These are phyloP conservation scores for Lates japonicus DNA, from an alignment of 2,797 vertebrate species.

Conservation along the genomic window DNA sequence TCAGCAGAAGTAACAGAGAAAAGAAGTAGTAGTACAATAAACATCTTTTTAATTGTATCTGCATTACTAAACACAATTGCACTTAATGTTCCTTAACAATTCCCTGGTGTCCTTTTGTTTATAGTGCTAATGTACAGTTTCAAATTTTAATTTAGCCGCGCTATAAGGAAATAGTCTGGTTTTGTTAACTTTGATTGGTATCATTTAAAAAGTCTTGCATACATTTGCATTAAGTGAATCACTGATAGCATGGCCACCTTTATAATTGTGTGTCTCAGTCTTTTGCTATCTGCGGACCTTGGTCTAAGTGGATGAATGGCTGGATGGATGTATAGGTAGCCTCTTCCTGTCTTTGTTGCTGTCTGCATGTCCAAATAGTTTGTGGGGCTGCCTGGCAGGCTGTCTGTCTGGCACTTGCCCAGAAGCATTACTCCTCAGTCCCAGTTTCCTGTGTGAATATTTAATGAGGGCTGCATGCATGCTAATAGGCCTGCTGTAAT, in stretches of 20 bases:
- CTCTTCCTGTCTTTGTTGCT: constrained; percentile 39
- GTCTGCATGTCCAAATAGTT: constrained; percentile 62
- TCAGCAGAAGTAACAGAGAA: constrained; percentile 30
- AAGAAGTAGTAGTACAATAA: constrained; percentile 36
- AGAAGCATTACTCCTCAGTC: constrained; percentile 72
- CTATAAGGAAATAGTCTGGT: constrained; percentile 23
- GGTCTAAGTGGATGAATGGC: constrained; percentile 10
- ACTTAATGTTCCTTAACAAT: constrained; percentile 68
- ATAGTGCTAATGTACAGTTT: constrained; percentile 60
- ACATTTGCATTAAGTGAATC: not conserved
- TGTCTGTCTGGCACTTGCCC: constrained; percentile 67
- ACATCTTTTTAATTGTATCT: constrained; percentile 46
- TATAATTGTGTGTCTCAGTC: not conserved
- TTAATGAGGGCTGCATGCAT: constrained; percentile 80
- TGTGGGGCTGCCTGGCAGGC: constrained; percentile 46
- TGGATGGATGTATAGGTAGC: constrained; percentile 34
- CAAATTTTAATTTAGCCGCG: constrained; percentile 38
- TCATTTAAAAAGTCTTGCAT: constrained; percentile 17
- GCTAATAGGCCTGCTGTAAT: constrained; percentile 85
- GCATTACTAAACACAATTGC: constrained; percentile 49
- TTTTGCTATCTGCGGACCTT: constrained; percentile 10
- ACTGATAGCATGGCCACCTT: constrained; percentile 16
- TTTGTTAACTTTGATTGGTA: constrained; percentile 42
- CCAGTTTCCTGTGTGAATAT: constrained; percentile 85
- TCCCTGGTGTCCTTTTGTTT: constrained; percentile 61